Conservation (phyloP, 2,113 vertebrate species). For the Trichechus manatus region DNA sequence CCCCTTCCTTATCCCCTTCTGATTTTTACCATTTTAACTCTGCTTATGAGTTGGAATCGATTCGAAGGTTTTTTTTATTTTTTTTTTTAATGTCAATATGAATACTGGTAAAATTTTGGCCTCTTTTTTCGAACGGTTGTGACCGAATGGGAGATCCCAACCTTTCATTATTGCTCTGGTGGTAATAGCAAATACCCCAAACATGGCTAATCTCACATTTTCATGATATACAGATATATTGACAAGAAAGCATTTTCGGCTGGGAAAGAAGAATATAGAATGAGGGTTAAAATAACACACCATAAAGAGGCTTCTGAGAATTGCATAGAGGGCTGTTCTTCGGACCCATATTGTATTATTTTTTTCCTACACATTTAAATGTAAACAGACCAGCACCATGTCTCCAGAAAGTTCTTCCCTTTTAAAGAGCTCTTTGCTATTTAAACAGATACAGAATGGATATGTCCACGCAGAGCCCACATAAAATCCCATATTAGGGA, state of each 20-base stretch:
- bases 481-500: constrained; percentile 89
- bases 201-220: constrained; percentile 25
- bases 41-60: constrained; percentile 6
- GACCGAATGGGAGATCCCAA: constrained; percentile 51
- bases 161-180: neutral
- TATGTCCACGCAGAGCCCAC: constrained; percentile 84
- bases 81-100: constrained; percentile 11
- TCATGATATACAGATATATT: neutral
- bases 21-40: constrained; percentile 80
- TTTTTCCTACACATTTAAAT: constrained; percentile 61
- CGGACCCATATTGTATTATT: neutral
- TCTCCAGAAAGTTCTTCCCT: constrained; percentile 74
- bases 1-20: neutral
- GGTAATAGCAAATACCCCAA: constrained; percentile 33
- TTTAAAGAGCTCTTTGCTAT: constrained; percentile 81
- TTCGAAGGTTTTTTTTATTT: no score
- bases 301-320: constrained; percentile 69
- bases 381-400: constrained; percentile 66
- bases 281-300: constrained; percentile 72
- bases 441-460: constrained; percentile 86
- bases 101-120: constrained; percentile 73
- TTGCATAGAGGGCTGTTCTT: constrained; percentile 28
- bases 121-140: constrained; percentile 71
- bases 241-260: neutral
- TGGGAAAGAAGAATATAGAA: constrained; percentile 47